A percentile compares a stretch with the other conserved stretches of the same genome.
phyloP scores from a whole-genome alignment of 2,797 vertebrate species.

The Dipus sagitta region DNA sequence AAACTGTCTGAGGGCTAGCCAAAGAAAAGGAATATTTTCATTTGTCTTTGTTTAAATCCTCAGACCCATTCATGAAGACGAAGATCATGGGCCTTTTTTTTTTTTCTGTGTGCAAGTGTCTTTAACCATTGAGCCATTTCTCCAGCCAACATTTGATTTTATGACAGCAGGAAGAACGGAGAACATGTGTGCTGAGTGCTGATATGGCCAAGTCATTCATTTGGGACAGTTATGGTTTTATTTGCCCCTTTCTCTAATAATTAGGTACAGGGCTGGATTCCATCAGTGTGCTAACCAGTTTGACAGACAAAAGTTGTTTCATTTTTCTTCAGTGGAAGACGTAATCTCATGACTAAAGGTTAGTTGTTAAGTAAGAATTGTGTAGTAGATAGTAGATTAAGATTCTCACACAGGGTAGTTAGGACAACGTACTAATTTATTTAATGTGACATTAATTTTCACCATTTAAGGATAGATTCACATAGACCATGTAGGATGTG shows the following conservation, averaged over 20 bases:
- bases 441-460: slow-evolving; percentile 35
- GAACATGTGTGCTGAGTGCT: slow-evolving; percentile 19
- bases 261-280: slow-evolving; percentile 20
- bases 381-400: not conserved
- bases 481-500: not conserved
- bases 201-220: not conserved
- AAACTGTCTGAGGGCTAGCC: not conserved
- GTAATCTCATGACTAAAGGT: slow-evolving; percentile 30
- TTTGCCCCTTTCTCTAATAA: slow-evolving; percentile 44
- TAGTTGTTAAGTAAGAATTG: slow-evolving; percentile 56
- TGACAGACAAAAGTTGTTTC: slow-evolving; percentile 13
- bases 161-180: not conserved
- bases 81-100: slow-evolving; percentile 11
- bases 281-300: slow-evolving; percentile 15
- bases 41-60: slow-evolving; percentile 49
- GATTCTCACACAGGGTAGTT: not conserved
- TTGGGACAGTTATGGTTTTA: slow-evolving; percentile 21
- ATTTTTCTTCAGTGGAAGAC: slow-evolving; percentile 59
- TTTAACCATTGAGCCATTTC: too few relatives aligned
- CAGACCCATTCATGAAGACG: not conserved
- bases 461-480: slow-evolving; percentile 17
- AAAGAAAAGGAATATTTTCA: slow-evolving; percentile 32
- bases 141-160: too few relatives aligned
- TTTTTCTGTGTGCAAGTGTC: not conserved
- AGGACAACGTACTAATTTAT: slow-evolving; percentile 19